A percentile compares a stretch with the other conserved stretches of the same genome.
Conservation (phyloP, 2,888 invertebrate species). For the Chelonus formosanus region DNA sequence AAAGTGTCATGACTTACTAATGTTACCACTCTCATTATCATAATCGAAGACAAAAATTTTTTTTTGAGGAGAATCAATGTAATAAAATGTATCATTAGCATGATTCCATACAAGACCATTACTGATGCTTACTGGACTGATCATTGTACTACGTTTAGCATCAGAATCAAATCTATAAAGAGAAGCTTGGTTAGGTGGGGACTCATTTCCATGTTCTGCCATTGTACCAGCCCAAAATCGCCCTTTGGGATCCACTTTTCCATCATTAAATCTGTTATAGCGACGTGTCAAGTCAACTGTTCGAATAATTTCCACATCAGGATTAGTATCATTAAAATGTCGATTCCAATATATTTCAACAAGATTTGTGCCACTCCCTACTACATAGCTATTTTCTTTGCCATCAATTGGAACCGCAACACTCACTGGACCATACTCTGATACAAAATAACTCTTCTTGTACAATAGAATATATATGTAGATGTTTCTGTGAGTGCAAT, state of each 20-base stretch:
- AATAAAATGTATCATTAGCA: slow-evolving; percentile 77
- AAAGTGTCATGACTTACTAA: slow-evolving; percentile 67
- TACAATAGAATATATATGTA: slow-evolving; percentile 18
- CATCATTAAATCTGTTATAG: slow-evolving; percentile 73
- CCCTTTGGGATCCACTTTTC: slow-evolving; percentile 74
- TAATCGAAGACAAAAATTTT: slow-evolving; percentile 78
- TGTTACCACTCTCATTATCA: slow-evolving; percentile 67
- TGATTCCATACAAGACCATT: slow-evolving; percentile 82
- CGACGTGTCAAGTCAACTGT: slow-evolving; percentile 66
- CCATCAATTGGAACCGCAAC: slow-evolving; percentile 62
- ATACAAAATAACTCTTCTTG: neutral
- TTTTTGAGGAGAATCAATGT: slow-evolving; percentile 77
- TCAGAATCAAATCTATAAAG: slow-evolving; percentile 69
- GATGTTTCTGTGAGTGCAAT: too few relatives aligned
- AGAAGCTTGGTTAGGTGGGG: slow-evolving; percentile 69
- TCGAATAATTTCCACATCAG: slow-evolving; percentile 51
- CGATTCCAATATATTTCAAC: slow-evolving; percentile 67
- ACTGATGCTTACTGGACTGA: slow-evolving; percentile 71
- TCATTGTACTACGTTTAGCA: slow-evolving; percentile 42
- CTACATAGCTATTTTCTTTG: slow-evolving; percentile 58
- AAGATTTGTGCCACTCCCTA: slow-evolving; percentile 63
- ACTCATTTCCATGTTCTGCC: slow-evolving; percentile 44
- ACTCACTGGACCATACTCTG: slow-evolving; percentile 51
- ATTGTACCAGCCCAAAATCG: slow-evolving; percentile 71
- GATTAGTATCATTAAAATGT: slow-evolving; percentile 42